Evolutionary conservation across 2,888 invertebrate species (phyloP).

Genomic region (Mongoloraphidia duomilia): DNA sequence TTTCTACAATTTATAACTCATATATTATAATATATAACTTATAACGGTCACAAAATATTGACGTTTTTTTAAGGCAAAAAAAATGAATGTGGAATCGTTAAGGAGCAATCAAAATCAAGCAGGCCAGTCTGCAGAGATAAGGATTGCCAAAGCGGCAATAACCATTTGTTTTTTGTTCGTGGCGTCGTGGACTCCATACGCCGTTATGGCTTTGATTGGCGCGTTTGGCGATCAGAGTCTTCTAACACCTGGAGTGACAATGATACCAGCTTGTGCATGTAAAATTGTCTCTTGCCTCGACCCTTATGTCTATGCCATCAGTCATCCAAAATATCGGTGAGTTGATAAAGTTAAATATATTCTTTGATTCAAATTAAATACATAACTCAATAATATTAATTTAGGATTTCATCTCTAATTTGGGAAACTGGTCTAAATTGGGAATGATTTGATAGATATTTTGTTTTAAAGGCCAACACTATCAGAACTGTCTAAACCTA

Average conservation of each 20-base stretch:
- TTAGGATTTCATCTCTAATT: too few species aligned
- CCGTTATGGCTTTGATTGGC: slow-evolving; percentile 65
- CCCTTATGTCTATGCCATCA: slow-evolving; percentile 82
- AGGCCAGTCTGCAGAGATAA: slow-evolving; percentile 60
- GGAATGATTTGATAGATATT: too few species aligned
- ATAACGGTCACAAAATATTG: too few species aligned
- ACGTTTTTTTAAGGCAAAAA: slow-evolving; percentile 47
- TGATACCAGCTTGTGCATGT: slow-evolving; percentile 76
- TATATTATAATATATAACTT: too few species aligned
- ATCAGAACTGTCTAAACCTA: too few species aligned
- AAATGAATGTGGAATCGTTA: slow-evolving; percentile 81
- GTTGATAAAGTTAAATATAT: too few species aligned
- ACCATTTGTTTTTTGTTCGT: slow-evolving; percentile 75
- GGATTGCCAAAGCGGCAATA: slow-evolving; percentile 79
- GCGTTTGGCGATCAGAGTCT: slow-evolving; percentile 64
- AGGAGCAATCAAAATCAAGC: slow-evolving; percentile 53
- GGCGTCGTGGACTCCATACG: slow-evolving; percentile 84
- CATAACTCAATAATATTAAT: too few species aligned
- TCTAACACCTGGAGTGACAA: slow-evolving; percentile 62
- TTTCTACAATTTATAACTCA: too few species aligned
- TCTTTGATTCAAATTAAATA: too few species aligned
- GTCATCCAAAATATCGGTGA: slow-evolving; percentile 76
- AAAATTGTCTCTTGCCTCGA: slow-evolving; percentile 84
- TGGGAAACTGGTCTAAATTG: too few species aligned
- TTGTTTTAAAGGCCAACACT: too few species aligned